Conservation (phyloP, 2,797 vertebrate genomes). For the Sebastes baramenuke region DNA sequence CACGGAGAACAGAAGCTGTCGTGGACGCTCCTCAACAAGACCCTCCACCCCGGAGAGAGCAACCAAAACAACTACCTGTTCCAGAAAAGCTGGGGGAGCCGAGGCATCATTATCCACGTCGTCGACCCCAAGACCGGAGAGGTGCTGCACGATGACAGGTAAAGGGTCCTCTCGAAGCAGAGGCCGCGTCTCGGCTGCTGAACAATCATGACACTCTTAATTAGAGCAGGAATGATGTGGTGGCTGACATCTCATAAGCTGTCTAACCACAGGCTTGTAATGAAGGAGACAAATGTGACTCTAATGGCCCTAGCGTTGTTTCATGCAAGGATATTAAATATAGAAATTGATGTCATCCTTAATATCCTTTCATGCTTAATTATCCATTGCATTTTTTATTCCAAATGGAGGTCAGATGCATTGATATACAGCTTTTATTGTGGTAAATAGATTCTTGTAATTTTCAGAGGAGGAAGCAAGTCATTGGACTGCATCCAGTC, state of each 20-base stretch:
- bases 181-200: background rate
- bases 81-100: slow-evolving; percentile 93
- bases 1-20: slow-evolving; percentile 90
- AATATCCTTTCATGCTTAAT: slow-evolving; percentile 11
- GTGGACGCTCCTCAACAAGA: slow-evolving; percentile 95
- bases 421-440: background rate
- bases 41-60: slow-evolving; percentile 88
- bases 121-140: slow-evolving; percentile 87
- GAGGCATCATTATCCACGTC: slow-evolving; percentile 92
- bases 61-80: slow-evolving; percentile 90
- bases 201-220: background rate
- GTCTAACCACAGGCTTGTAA: background rate
- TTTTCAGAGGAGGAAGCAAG: background rate
- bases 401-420: background rate
- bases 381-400: background rate
- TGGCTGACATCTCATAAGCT: slow-evolving; percentile 2
- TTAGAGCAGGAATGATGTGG: background rate
- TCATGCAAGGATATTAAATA: slow-evolving; percentile 19
- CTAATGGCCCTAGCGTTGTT: slow-evolving; percentile 4
- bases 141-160: slow-evolving; percentile 89
- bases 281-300: slow-evolving; percentile 18
- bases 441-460: background rate
- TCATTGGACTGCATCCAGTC: background rate
- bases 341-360: slow-evolving; percentile 4
- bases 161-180: background rate